These are phyloP conservation scores for Mizuhopecten yessoensis DNA, from an alignment of 1,140 invertebrate genomes.

Conservation along the genomic window DNA sequence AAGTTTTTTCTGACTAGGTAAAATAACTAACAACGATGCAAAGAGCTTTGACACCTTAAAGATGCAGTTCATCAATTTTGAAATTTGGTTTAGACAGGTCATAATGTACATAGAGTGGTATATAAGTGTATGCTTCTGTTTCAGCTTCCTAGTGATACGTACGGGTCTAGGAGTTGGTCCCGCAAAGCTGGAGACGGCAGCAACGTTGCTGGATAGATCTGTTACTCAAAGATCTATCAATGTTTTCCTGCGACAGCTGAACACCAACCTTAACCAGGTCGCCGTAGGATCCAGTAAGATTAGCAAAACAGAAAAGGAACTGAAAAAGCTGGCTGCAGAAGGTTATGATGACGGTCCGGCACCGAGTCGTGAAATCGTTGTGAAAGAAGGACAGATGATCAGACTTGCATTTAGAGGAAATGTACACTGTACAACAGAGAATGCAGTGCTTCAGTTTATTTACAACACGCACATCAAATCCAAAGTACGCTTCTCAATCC, in stretches of 20 bases:
- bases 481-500: slow-evolving; percentile 63
- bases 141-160: slow-evolving; percentile 66
- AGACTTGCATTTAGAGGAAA: slow-evolving; percentile 75
- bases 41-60: too few relatives aligned
- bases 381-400: slow-evolving; percentile 76
- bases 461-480: slow-evolving; percentile 68
- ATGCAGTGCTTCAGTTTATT: slow-evolving; percentile 51
- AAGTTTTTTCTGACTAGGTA: too few relatives aligned
- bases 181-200: slow-evolving; percentile 62
- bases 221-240: slow-evolving; percentile 60
- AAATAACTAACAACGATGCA: too few relatives aligned
- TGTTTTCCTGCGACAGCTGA: slow-evolving; percentile 70
- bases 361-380: slow-evolving; percentile 67
- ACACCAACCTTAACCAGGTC: slow-evolving; percentile 63
- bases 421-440: slow-evolving; percentile 56
- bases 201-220: slow-evolving; percentile 54
- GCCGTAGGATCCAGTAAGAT: slow-evolving; percentile 62
- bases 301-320: slow-evolving; percentile 55
- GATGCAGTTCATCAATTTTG: too few relatives aligned
- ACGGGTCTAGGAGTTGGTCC: slow-evolving; percentile 60
- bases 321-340: slow-evolving; percentile 67
- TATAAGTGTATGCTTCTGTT: background rate
- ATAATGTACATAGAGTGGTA: too few relatives aligned
- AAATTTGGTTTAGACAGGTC: too few relatives aligned
- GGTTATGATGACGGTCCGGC: slow-evolving; percentile 72